Base-by-base conservation (phyloP, 2,113 vertebrate genomes). In the Oreochromis niloticus region DNA sequence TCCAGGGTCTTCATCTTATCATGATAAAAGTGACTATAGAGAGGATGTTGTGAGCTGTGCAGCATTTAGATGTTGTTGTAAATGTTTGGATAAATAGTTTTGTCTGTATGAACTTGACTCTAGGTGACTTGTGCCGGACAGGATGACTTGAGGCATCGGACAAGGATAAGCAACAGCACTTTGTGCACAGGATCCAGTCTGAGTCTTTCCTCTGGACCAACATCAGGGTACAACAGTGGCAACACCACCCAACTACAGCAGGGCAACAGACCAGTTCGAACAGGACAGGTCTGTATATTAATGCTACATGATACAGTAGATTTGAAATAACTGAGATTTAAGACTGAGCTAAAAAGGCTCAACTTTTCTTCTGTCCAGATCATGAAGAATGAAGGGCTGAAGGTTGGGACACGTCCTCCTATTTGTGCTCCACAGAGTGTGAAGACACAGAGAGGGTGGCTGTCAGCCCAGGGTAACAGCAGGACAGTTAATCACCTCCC, bases 171-270 rank as follows among this genome's bases (percentile, higher is more conserved):
- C 93, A 97, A 95, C 80, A 98, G 97, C 95, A 98, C 98, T 78
- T 93, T 97, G 89, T 98, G 96, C 83, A 98, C 97, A 9, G 97
- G 96, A 61, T 99, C 98, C 85, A 97, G 94, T 79, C 96, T 97
- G 66, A 99, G 98, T 89, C 96, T 99, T 16, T 98, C 98, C 4
- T 99, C 99, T 81, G 97, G 97, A 16, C 96, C 97, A 30, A 99
- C 98, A 0, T 99, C 99, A 19, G 99, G 98, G 12, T 99, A 99
- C 95, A 98, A 98, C 81, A 99, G 98, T 81, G 97, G 98, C 79
- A 98, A 97, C 79, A 87, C 97, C 2, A 86, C 94, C 17, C 95
- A 97, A 10, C 90, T 94, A 0, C 96, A 90, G 32, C 94, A 92
- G n/a, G 90, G 95, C 80, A 96, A 71, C 83, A 92, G 92, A 66